Evolutionary conservation across 2,797 vertebrate species (phyloP).

Genomic region (Coilia nasus): DNA sequence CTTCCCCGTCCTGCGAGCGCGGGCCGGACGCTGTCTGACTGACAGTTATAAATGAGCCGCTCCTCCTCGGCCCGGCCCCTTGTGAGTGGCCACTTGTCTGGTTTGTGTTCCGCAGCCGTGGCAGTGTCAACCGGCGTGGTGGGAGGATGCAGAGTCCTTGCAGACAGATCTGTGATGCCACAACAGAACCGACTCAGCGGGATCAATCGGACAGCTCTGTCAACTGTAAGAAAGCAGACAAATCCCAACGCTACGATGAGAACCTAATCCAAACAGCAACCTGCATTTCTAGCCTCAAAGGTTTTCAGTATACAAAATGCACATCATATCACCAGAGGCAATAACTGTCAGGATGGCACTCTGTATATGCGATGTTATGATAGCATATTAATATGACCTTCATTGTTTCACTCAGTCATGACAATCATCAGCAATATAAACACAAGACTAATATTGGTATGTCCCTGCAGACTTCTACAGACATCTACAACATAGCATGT

Average conservation of each 20-base stretch:
- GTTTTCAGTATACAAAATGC: no score
- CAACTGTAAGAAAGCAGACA: conserved; percentile 41
- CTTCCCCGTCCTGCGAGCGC: background rate
- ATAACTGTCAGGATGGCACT: no score
- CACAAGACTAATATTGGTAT: no score
- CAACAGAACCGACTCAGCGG: conserved; percentile 52
- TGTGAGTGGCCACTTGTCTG: conserved; percentile 45
- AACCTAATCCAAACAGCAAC: no score
- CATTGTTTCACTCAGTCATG: no score
- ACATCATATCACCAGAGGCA: no score
- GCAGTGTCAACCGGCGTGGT: conserved; percentile 31
- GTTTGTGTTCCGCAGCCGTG: conserved; percentile 45
- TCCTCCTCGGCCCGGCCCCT: conserved; percentile 29
- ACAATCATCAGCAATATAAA: no score
- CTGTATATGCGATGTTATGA: no score
- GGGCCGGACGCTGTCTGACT: conserved; percentile 5
- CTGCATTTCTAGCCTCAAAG: no score
- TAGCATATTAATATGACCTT: no score
- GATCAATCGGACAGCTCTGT: conserved; percentile 47
- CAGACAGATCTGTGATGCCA: conserved; percentile 43
- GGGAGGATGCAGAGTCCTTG: conserved; percentile 28
- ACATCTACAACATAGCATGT: no score
- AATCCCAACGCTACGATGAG: background rate
- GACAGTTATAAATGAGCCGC: conserved; percentile 44
- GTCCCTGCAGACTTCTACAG: no score